phyloP scores from a whole-genome alignment of 2,888 invertebrate species.

The Agonopterix alstromeriana region DNA sequence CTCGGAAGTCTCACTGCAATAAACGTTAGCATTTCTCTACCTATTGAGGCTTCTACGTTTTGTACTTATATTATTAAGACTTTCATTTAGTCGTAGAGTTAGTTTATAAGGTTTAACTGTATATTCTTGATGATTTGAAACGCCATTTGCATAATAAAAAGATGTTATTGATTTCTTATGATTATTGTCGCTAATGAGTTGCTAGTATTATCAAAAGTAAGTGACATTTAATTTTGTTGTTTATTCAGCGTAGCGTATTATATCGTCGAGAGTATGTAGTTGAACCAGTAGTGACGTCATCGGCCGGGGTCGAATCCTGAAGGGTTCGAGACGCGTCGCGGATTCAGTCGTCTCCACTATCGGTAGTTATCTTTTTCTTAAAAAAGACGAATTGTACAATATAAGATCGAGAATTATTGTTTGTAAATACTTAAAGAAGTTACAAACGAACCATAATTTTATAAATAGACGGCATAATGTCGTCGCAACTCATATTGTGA shows the following conservation, averaged over 20 bases:
- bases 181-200: too few species aligned
- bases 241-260: too few species aligned
- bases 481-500: conserved; percentile 60
- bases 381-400: conserved; percentile 34
- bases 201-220: too few species aligned
- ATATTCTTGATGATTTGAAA: too few species aligned
- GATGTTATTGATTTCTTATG: too few species aligned
- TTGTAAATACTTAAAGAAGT: conserved; percentile 33
- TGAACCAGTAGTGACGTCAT: too few species aligned
- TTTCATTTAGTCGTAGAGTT: too few species aligned
- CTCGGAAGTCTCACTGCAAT: background rate
- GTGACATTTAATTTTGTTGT: too few species aligned
- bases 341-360: conserved; percentile 13
- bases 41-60: background rate
- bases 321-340: conserved; percentile 1
- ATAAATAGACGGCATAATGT: conserved; percentile 47
- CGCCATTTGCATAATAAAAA: too few species aligned
- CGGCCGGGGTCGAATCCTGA: background rate
- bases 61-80: too few species aligned
- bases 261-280: too few species aligned
- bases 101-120: too few species aligned
- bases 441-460: conserved; percentile 40
- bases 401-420: conserved; percentile 26
- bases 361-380: conserved; percentile 18
- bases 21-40: background rate